Evolutionary conservation across 2,888 invertebrate species (phyloP), one percentile per base, ranked within the genome.

Genomic region (Microdon myrmicae): DNA sequence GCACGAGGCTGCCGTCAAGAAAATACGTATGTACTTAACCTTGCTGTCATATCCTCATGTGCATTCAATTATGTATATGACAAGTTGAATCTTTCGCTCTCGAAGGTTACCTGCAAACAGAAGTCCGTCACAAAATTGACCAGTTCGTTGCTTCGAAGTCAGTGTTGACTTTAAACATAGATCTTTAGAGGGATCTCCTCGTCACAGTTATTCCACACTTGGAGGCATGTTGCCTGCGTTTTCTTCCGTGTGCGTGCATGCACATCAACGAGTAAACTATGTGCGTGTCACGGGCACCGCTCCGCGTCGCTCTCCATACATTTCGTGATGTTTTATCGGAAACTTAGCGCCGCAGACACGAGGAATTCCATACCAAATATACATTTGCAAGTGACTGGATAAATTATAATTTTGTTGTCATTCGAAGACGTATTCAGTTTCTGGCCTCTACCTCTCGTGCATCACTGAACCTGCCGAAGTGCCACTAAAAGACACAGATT

Each of bases 271-370:
- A 28, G 49, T 49, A n/a, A n/a, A n/a, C 49, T 47, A 45, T 45
- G 51, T 53, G 51, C 45, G 51, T 53, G 59, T 51, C 44, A 59
- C 47, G 45, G n/a, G n/a, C n/a, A n/a, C n/a, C n/a, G n/a, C n/a
- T n/a, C n/a, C n/a, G n/a, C n/a, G n/a, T n/a, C 34, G 47, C 48
- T 53, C 32, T 22, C 48, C 47, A 41, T 22, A 41, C 35, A 47
- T 13, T 59, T 41, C 47, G 32, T 60, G 59, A 54, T 53, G n/a
- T 54, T 47, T 60, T 53, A 48, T 60, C 59, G 26, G 35, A 47
- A 53, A 51, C 45, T 59, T 53, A 45, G 51, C 59, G 59, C 59
- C 59, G n/a, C n/a, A 45, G 59, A 41, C 59, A 45, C 51, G 51
- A 51, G 59, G 59, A 59, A 51, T 47, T 53, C 45, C 34, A 35